Base-by-base conservation (phyloP, 2,797 vertebrate genomes). In the Nothura maculosa region DNA sequence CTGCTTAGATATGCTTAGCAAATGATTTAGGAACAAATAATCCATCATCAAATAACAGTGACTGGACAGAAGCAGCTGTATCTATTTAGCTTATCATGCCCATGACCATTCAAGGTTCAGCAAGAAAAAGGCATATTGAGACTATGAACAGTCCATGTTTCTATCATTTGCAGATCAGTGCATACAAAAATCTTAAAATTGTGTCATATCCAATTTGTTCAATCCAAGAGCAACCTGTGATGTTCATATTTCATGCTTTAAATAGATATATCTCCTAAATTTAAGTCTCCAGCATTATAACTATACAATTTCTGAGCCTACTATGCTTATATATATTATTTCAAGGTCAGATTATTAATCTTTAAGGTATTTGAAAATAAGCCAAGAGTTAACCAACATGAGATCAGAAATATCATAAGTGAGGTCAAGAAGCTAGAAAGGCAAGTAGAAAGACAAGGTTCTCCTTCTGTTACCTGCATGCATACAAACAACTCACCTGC, bases 181-280 rank as follows among this genome's bases (percentile, higher is more conserved):
- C 8, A 32, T 11, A 6, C 7, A 57, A 36, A 76, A 32, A 62
- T 8, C 12, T 50, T 50, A 52, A 50, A 55, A 60, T 1, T 12
- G 22, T 1, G 3, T 19, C n/a, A 25, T 25, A 38, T 48, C 25
- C 45, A 34, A 72, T 85, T 62, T 19, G 11, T 10, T 72, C 25
- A 72, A 7, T 5, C 2, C 48, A 58, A 62, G 48, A 63, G 4
- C 45, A 92, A 58, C 3, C 15, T 28, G 8, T 28, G 38, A 70
- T 8, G 25, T 18, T 55, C 3, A 32, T 0, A 6, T 25, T 27
- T 62, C n/a, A 7, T 0, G 1, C 2, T 55, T 22, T 47, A 13
- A 6, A 43, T 4, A 5, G 14, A 28, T 10, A 34, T 14, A 2
- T 21, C 6, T 28, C 24, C 6, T 70, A 32, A 64, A 42, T 40